Percentiles rank a stretch among this genome's conserved stretches.
phyloP scores from a whole-genome alignment of 1,140 invertebrate genomes.

The Monochamus saltuarius region DNA sequence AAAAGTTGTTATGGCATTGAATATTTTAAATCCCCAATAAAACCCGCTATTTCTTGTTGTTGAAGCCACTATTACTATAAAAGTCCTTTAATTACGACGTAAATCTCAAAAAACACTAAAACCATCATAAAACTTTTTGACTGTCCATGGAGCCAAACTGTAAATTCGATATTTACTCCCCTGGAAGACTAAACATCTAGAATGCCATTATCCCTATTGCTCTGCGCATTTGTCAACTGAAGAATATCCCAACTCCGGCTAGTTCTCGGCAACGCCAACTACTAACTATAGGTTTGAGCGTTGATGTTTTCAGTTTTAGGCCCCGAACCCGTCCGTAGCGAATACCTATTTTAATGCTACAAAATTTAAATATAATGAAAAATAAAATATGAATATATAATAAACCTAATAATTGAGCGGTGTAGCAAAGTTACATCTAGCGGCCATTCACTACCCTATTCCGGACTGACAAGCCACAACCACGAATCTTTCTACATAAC shows the following conservation, averaged over 20 bases:
- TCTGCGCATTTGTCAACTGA: constrained; percentile 17
- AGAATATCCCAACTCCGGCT: constrained; percentile 1
- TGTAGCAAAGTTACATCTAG: too few species aligned
- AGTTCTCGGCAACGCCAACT: background rate
- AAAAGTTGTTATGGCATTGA: too few species aligned
- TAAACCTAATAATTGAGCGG: too few species aligned
- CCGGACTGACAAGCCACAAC: too few species aligned
- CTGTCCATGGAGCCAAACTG: background rate
- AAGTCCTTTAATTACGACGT: background rate
- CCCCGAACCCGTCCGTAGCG: constrained; percentile 4
- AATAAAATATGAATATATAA: too few species aligned
- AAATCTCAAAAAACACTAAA: background rate
- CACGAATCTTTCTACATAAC: too few species aligned
- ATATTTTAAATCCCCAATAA: too few species aligned
- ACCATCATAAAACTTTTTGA: background rate
- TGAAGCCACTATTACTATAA: background rate
- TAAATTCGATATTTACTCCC: background rate
- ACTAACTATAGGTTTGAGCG: background rate
- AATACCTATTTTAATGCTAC: too few species aligned
- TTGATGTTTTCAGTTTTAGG: constrained; percentile 8
- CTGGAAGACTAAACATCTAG: constrained; percentile 10
- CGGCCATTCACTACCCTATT: too few species aligned
- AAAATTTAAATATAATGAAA: too few species aligned
- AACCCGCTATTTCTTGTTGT: too few species aligned
- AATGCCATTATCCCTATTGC: background rate